Percentiles rank a stretch among this genome's conserved stretches.
phyloP scores from a whole-genome alignment of 1,140 invertebrate genomes.

The Pogonus chalceus region DNA sequence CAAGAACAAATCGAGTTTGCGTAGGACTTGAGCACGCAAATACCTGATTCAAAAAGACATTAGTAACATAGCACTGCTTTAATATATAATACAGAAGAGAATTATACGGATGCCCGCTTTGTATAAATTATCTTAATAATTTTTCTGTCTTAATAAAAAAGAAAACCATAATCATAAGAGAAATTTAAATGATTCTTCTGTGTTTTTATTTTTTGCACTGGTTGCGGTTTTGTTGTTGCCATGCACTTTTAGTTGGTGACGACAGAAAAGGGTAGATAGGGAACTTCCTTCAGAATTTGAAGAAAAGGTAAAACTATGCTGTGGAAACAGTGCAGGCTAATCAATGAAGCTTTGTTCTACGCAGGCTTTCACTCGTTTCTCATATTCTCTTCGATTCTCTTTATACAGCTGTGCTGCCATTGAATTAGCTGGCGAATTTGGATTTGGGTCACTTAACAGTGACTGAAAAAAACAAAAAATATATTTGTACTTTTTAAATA shows the following conservation, averaged over 20 bases:
- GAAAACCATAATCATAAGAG: too few relatives aligned
- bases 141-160: too few relatives aligned
- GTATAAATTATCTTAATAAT: too few relatives aligned
- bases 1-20: background rate
- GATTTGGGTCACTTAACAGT: constrained; percentile 91
- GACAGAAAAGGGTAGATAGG: too few relatives aligned
- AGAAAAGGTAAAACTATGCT: too few relatives aligned
- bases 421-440: constrained; percentile 92
- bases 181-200: too few relatives aligned
- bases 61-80: constrained; percentile 1
- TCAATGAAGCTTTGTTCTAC: constrained; percentile 94
- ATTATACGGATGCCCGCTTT: too few relatives aligned
- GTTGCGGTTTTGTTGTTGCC: too few relatives aligned
- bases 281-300: too few relatives aligned
- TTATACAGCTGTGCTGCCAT: constrained; percentile 94
- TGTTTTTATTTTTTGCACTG: too few relatives aligned
- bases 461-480: constrained; percentile 73
- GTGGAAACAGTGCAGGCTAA: constrained; percentile 48
- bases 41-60: background rate
- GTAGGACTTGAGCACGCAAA: constrained; percentile 3
- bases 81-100: constrained; percentile 3
- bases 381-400: constrained; percentile 90
- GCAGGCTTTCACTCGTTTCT: constrained; percentile 92
- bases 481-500: too few relatives aligned
- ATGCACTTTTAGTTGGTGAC: too few relatives aligned